These are phyloP conservation scores for Portevinia maculata DNA, from an alignment of 2,888 invertebrate genomes.

Conservation along the genomic window DNA sequence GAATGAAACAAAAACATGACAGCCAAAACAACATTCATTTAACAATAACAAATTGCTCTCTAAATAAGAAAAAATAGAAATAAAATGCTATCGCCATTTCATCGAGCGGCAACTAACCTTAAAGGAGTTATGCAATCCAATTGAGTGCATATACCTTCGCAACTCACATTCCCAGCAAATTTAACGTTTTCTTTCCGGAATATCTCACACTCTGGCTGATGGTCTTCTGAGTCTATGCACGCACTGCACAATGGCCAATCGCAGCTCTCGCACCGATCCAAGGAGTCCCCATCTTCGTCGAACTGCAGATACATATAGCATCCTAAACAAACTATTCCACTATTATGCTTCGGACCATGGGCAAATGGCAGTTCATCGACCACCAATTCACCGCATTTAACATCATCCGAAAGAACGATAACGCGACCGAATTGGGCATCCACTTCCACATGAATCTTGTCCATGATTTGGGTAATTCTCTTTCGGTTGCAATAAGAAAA, in stretches of 20 bases:
- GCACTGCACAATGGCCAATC: constrained; percentile 86
- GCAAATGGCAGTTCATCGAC: constrained; percentile 89
- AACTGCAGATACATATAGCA: constrained; percentile 86
- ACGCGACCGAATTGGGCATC: constrained; percentile 88
- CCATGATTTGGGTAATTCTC: constrained; percentile 76
- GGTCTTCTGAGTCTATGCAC: constrained; percentile 83
- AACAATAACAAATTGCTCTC: constrained; percentile 7
- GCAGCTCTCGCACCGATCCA: constrained; percentile 87
- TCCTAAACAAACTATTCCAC: constrained; percentile 88
- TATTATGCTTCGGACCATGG: constrained; percentile 90
- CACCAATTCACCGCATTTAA: constrained; percentile 89
- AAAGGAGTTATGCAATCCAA: constrained; percentile 92
- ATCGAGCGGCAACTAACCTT: constrained; percentile 83
- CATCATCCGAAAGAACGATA: constrained; percentile 86
- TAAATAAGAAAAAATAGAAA: constrained; percentile 11
- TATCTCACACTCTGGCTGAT: constrained; percentile 88
- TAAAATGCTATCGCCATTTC: constrained; percentile 8
- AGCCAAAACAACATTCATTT: not conserved
- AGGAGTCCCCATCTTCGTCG: constrained; percentile 80
- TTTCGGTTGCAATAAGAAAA: constrained; percentile 27
- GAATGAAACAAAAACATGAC: not conserved
- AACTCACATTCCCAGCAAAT: constrained; percentile 85
- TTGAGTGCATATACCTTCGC: constrained; percentile 86
- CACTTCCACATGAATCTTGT: constrained; percentile 79
- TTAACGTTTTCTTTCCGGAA: constrained; percentile 85